phyloP scores from a whole-genome alignment of 2,888 invertebrate species.

The Scrobipalpa atriplicella region DNA sequence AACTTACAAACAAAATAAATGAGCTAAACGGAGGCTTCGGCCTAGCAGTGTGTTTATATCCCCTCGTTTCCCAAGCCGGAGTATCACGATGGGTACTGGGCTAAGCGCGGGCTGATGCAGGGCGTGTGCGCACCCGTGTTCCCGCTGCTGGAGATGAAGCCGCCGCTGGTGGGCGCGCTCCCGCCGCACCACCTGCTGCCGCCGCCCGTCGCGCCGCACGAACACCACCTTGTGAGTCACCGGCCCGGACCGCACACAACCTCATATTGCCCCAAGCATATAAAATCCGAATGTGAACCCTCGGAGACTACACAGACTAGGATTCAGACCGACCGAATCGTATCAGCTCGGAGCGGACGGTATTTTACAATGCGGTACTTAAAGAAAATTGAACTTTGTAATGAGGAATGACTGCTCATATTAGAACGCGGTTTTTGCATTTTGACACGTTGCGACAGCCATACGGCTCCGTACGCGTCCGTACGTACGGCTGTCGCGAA shows the following conservation, averaged over 20 bases:
- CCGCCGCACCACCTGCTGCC: constrained; percentile 81
- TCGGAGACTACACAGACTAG: no score
- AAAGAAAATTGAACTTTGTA: no score
- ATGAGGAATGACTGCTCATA: no score
- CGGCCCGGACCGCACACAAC: constrained; percentile 37
- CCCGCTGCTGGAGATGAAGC: constrained; percentile 82
- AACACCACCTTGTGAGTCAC: constrained; percentile 84
- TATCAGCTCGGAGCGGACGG: no score
- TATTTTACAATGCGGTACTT: no score
- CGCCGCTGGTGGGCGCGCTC: constrained; percentile 78
- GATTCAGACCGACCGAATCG: no score
- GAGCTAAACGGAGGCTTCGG: not conserved
- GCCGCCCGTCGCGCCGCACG: constrained; percentile 82
- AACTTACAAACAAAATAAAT: no score
- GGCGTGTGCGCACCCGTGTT: constrained; percentile 80
- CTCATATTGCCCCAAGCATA: constrained; percentile 8
- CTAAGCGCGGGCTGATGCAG: constrained; percentile 32
- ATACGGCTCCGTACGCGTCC: no score
- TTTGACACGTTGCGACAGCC: no score
- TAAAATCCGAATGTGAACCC: no score
- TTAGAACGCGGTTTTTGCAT: no score
- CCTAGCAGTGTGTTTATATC: not conserved
- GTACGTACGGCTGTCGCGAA: no score
- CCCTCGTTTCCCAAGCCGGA: not conserved
- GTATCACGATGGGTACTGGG: not conserved